A percentile compares a stretch with the other conserved stretches of the same genome.
Conservation (phyloP, 2,113 vertebrate genomes). For the Telmatochromis brichardi region DNA sequence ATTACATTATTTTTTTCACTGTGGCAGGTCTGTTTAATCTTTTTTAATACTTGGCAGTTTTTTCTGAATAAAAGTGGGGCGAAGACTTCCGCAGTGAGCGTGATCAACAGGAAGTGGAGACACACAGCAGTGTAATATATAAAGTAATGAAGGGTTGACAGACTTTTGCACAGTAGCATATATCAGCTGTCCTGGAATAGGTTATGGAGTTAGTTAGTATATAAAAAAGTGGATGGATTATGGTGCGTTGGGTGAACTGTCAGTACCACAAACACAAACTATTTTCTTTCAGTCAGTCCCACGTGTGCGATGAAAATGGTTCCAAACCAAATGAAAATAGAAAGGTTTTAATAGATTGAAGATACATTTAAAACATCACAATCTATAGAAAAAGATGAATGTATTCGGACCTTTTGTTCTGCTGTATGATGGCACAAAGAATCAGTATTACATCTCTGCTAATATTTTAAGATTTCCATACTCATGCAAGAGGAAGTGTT, state of each 20-base stretch:
- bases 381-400: not conserved
- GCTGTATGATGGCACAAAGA: not conserved
- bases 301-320: not conserved
- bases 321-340: not conserved
- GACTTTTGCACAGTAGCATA: not conserved
- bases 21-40: not conserved
- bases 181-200: not conserved
- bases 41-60: not conserved
- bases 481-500: not conserved
- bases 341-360: not conserved
- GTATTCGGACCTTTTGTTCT: not conserved
- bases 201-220: not conserved
- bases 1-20: not conserved
- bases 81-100: fast-evolving
- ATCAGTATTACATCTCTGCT: not conserved
- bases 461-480: not conserved
- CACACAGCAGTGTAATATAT: not conserved
- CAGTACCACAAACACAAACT: not conserved
- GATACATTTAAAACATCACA: not conserved
- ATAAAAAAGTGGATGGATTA: not conserved
- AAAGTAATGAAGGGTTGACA: not conserved
- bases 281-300: not conserved
- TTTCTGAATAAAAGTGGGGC: not conserved
- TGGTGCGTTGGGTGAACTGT: not conserved
- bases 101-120: not conserved